Conservation (phyloP, 2,797 vertebrate species). For the Danio aesculapii region DNA sequence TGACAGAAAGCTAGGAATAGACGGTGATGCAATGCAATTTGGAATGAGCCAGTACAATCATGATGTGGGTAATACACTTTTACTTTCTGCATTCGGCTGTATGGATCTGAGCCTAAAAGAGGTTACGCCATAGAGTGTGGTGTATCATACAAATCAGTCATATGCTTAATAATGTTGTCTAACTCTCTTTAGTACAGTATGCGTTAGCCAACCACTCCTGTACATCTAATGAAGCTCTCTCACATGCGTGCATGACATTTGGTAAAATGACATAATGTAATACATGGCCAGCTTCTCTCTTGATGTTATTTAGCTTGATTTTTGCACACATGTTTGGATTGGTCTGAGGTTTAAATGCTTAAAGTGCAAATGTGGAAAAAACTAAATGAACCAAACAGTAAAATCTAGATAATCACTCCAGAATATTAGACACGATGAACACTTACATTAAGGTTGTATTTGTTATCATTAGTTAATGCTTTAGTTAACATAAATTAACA, state of each 20-base stretch:
- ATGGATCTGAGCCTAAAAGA: conserved; percentile 41
- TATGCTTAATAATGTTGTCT: conserved; percentile 7
- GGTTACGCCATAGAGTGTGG: conserved; percentile 31
- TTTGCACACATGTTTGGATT: too few relatives aligned
- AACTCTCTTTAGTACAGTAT: background rate
- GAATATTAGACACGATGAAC: too few relatives aligned
- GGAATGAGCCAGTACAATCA: conserved; percentile 30
- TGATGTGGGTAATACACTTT: conserved; percentile 55
- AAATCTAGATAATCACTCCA: too few relatives aligned
- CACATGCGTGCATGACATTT: background rate
- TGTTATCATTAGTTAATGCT: too few relatives aligned
- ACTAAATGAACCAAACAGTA: too few relatives aligned
- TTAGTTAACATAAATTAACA: too few relatives aligned
- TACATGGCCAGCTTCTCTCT: background rate
- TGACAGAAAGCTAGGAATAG: conserved; percentile 73
- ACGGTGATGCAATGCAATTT: conserved; percentile 65
- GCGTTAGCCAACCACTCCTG: conserved; percentile 6
- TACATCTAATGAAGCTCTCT: conserved; percentile 15
- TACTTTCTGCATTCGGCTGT: conserved; percentile 35
- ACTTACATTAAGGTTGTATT: too few relatives aligned
- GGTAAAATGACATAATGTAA: background rate
- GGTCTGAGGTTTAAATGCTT: too few relatives aligned
- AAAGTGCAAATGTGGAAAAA: too few relatives aligned
- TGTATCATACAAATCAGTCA: conserved; percentile 49
- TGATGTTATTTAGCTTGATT: too few relatives aligned